Evolutionary conservation across 2,113 vertebrate species (phyloP).

Genomic region (Megaptera novaeangliae): DNA sequence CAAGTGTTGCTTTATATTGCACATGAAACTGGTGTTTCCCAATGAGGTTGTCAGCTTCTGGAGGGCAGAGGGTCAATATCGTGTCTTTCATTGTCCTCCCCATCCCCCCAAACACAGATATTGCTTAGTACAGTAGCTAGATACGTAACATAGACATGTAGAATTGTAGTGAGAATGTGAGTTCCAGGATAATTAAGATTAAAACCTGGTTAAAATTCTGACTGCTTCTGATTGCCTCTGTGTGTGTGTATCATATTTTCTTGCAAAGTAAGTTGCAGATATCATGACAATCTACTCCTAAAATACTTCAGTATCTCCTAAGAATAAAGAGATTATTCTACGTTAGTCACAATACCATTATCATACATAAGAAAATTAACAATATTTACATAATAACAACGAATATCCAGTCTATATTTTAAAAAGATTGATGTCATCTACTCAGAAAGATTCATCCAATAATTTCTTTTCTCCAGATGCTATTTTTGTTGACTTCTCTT

Average conservation of each 20-base stretch:
- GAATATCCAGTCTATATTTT: background rate
- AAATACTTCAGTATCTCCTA: background rate
- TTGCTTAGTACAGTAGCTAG: background rate
- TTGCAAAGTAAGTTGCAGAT: slow-evolving; percentile 19
- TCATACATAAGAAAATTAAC: slow-evolving; percentile 24
- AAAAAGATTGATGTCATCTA: background rate
- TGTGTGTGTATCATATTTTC: background rate
- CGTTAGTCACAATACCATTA: background rate
- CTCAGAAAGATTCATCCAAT: background rate
- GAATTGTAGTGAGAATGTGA: background rate
- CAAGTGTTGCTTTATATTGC: background rate
- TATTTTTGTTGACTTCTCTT: slow-evolving; percentile 12
- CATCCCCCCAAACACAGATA: background rate
- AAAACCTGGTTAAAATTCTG: background rate
- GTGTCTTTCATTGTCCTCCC: background rate
- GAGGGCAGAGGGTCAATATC: background rate
- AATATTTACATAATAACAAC: background rate
- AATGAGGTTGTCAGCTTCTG: background rate
- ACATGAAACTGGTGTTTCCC: background rate
- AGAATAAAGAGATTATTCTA: background rate
- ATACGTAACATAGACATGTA: background rate
- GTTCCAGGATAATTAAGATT: slow-evolving; percentile 14
- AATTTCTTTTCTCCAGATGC: background rate
- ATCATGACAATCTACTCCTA: background rate
- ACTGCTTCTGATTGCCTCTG: background rate